A percentile compares a stretch with the other conserved stretches of the same genome.
phyloP scores from a whole-genome alignment of 2,888 invertebrate genomes.

The Oxystoma pomonae region DNA sequence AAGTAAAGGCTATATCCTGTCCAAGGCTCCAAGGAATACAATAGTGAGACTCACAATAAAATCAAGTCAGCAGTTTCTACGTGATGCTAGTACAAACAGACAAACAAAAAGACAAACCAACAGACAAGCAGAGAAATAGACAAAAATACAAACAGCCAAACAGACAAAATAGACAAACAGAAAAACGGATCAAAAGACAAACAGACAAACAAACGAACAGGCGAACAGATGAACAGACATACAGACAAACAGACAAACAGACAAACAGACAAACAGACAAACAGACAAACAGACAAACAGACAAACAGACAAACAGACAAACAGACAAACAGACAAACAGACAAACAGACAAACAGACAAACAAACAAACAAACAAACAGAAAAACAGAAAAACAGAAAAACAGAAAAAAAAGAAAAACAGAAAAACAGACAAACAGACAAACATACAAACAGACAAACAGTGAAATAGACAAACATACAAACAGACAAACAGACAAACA shows the following conservation, averaged over 20 bases:
- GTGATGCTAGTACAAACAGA: neutral
- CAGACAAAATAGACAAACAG: neutral
- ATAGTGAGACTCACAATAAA: no score
- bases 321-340: neutral
- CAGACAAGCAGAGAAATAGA: neutral
- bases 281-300: neutral
- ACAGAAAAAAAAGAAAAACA: no score
- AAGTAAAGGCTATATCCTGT: no score
- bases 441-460: neutral
- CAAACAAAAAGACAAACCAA: neutral
- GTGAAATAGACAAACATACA: neutral
- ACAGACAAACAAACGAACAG: neutral
- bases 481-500: neutral
- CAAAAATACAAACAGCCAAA: neutral
- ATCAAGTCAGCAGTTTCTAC: neutral
- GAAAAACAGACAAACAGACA: neutral
- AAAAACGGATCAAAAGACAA: neutral
- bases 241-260: neutral
- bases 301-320: neutral
- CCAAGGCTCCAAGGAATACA: no score
- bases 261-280: neutral
- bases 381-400: neutral
- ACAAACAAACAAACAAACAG: neutral
- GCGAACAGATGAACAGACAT: neutral
- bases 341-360: neutral